Evolutionary conservation across 2,888 invertebrate species (phyloP).

Genomic region (Acronicta aceris): DNA sequence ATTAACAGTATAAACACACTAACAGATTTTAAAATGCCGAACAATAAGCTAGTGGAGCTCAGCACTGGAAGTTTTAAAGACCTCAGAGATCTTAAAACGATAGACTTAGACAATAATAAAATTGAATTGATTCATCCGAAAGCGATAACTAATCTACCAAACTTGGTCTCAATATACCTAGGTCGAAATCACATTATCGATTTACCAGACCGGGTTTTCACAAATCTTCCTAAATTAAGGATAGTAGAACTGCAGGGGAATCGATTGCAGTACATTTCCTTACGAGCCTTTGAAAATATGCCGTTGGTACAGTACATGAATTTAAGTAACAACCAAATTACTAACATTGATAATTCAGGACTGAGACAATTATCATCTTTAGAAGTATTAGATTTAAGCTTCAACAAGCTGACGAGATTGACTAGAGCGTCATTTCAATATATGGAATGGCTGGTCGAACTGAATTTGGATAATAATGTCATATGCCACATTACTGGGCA

Average conservation of each 20-base stretch:
- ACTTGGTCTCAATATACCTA: conserved; percentile 91
- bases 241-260: conserved; percentile 95
- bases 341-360: conserved; percentile 93
- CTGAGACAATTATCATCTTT: conserved; percentile 92
- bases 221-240: conserved; percentile 92
- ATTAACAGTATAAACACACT: conserved; percentile 92
- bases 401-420: conserved; percentile 92
- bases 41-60: conserved; percentile 93
- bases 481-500: conserved; percentile 94
- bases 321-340: conserved; percentile 94
- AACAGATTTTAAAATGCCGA: conserved; percentile 92
- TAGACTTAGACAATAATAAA: conserved; percentile 95
- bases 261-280: conserved; percentile 92
- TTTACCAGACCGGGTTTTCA: conserved; percentile 93
- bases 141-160: conserved; percentile 92
- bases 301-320: conserved; percentile 95
- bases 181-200: conserved; percentile 93
- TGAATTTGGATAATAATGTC: conserved; percentile 95
- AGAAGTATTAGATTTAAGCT: conserved; percentile 95
- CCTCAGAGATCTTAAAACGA: conserved; percentile 91
- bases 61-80: conserved; percentile 92
- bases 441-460: conserved; percentile 96
- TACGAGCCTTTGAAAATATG: conserved; percentile 93
- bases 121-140: conserved; percentile 93
- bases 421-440: conserved; percentile 91